Conservation (phyloP, 2,797 vertebrate species). For the Sebastes kiyomatsui region DNA sequence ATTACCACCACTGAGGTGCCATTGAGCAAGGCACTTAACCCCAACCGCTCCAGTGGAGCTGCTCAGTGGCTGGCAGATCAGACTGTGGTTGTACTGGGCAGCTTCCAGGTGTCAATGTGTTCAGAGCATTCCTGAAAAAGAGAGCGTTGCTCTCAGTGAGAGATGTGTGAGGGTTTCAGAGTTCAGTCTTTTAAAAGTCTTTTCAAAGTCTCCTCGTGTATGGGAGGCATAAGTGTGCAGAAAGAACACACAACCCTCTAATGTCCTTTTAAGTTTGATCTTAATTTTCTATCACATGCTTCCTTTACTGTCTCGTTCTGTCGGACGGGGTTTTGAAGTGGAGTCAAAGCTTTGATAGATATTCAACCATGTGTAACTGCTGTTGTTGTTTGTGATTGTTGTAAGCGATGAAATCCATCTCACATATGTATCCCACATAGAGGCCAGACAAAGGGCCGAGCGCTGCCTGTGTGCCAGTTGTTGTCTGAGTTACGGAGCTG, state of each 20-base stretch:
- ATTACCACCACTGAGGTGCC: no score
- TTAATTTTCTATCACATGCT: neutral
- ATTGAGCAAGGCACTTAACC: no score
- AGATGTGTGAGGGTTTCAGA: no score
- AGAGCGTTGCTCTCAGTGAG: no score
- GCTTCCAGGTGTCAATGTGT: no score
- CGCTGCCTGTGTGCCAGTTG: constrained; percentile 57
- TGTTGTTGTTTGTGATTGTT: constrained; percentile 40
- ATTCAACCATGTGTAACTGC: constrained; percentile 35
- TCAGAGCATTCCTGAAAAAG: no score
- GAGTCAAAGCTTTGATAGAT: constrained; percentile 29
- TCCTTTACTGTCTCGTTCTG: neutral
- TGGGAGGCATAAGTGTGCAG: neutral
- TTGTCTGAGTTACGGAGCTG: constrained; percentile 32
- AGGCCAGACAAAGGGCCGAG: constrained; percentile 6
- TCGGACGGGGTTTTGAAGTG: constrained; percentile 19
- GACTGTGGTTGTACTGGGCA: no score
- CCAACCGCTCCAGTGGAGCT: no score
- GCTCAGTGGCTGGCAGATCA: no score
- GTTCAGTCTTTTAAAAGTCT: no score
- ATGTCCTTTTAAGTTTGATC: neutral
- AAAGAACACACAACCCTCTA: neutral
- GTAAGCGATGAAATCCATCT: constrained; percentile 34
- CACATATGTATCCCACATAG: constrained; percentile 42
- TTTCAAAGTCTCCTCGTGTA: no score